Conservation (phyloP, 2,113 vertebrate species). For the Macrotis lagotis region DNA sequence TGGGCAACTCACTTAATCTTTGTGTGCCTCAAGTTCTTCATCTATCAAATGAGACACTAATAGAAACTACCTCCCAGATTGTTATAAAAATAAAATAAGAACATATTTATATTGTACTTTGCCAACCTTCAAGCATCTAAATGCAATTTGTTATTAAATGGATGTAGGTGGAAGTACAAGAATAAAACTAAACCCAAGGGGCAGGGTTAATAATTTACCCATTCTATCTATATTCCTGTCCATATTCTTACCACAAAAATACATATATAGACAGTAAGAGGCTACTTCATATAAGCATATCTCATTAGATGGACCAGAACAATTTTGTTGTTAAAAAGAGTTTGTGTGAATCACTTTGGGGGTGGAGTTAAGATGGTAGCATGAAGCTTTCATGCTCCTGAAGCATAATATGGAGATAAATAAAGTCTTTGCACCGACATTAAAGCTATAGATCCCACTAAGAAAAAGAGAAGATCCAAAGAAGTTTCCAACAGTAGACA, state of each 20-base stretch:
- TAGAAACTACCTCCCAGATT: background rate
- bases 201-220: background rate
- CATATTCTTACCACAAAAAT: background rate
- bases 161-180: background rate
- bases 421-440: too few relatives aligned
- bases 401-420: too few relatives aligned
- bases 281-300: background rate
- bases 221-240: background rate
- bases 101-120: background rate
- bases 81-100: background rate
- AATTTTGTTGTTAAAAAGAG: background rate
- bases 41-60: background rate
- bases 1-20: background rate
- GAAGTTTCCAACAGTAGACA: too few relatives aligned
- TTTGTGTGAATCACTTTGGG: too few relatives aligned
- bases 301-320: background rate
- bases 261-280: background rate
- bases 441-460: too few relatives aligned
- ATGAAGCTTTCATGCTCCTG: too few relatives aligned
- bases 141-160: background rate
- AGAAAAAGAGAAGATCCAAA: too few relatives aligned
- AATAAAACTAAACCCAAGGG: background rate
- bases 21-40: background rate
- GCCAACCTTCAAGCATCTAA: background rate
- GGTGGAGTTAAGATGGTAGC: too few relatives aligned